Evolutionary conservation across 1,140 invertebrate species (phyloP).

Genomic region (Sogatella furcifera): DNA sequence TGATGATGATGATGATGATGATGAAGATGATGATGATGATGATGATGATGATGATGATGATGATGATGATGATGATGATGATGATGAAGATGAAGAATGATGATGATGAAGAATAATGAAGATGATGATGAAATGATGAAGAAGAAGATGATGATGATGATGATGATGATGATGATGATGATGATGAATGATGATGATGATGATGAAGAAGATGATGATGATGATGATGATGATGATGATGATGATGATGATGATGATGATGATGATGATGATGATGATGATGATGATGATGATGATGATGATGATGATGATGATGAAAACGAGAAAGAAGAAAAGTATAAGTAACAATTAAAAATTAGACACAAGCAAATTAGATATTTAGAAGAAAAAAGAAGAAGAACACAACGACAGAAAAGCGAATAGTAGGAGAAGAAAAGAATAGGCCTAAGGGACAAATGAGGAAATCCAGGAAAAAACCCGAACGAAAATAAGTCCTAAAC

Average conservation of each 20-base stretch:
- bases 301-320: background rate
- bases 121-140: slow-evolving; percentile 9
- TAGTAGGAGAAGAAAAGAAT: no score
- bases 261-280: background rate
- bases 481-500: no score
- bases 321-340: no score
- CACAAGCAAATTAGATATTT: no score
- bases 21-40: background rate
- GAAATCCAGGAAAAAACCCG: no score
- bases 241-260: background rate
- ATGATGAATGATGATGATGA: slow-evolving; percentile 10
- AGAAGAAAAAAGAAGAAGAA: no score
- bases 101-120: slow-evolving; percentile 17
- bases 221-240: slow-evolving; percentile 12
- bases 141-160: slow-evolving; percentile 7
- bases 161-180: background rate
- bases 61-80: slow-evolving; percentile 27
- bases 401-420: no score
- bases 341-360: no score
- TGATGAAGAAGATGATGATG: background rate
- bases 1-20: background rate
- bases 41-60: background rate
- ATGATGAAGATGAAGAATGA: slow-evolving; percentile 24
- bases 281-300: background rate
- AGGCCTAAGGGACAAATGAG: no score